A percentile compares a stretch with the other conserved stretches of the same genome.
Evolutionary conservation across 2,888 invertebrate species (phyloP).

Genomic region (Epicampocera succincta): DNA sequence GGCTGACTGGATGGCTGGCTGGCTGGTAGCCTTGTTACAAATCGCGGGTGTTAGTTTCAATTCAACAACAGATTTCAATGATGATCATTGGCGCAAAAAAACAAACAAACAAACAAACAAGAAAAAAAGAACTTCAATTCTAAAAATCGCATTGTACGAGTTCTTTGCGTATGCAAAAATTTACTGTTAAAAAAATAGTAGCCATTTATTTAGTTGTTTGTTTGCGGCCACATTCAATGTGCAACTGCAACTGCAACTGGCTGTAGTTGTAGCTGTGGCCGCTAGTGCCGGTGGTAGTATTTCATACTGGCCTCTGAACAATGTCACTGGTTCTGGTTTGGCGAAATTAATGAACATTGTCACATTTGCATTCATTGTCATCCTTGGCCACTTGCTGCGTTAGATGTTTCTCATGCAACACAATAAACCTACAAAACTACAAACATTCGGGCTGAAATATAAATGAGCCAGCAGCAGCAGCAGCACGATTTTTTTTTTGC

Average conservation of each 20-base stretch:
- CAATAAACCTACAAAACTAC: constrained; percentile 7
- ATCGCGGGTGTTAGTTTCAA: constrained; percentile 66
- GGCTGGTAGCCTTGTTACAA: constrained; percentile 35
- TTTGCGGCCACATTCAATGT: constrained; percentile 31
- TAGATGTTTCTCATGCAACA: constrained; percentile 62
- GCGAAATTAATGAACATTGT: constrained; percentile 73
- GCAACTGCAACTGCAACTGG: constrained; percentile 16
- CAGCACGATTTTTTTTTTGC: neutral
- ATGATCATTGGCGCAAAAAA: constrained; percentile 13
- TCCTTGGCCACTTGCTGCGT: constrained; percentile 71
- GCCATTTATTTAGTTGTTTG: constrained; percentile 47
- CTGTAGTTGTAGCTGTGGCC: neutral
- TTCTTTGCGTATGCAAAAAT: constrained; percentile 14
- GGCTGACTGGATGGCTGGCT: neutral
- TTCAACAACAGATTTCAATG: constrained; percentile 49
- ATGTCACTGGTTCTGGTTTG: constrained; percentile 57
- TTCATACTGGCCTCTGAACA: constrained; percentile 59
- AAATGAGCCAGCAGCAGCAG: constrained; percentile 47
- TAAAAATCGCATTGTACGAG: constrained; percentile 38
- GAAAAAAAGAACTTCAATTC: constrained; percentile 35
- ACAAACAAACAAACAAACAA: too few relatives aligned
- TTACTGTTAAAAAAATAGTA: constrained; percentile 44
- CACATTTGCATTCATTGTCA: constrained; percentile 72
- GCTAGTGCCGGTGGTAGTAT: constrained; percentile 36
- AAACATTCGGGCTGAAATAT: constrained; percentile 40